Conservation (phyloP, 2,113 vertebrate species). For the Butorides virescens region DNA sequence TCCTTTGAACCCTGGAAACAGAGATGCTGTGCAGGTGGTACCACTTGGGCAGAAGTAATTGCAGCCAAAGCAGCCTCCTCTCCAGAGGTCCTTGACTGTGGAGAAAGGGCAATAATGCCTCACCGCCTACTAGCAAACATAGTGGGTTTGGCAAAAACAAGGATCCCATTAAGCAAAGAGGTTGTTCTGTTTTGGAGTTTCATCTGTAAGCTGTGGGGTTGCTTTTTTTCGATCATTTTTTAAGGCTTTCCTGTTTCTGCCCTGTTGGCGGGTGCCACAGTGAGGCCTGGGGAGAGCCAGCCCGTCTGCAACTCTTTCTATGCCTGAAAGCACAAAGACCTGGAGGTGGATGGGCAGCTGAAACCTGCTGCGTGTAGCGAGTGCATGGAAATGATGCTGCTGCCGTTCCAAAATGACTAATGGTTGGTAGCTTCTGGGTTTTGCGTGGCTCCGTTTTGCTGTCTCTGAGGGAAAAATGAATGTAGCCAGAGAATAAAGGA, state of each 20-base stretch:
- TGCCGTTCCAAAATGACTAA: neutral
- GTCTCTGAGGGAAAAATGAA: neutral
- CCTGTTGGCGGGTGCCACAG: neutral
- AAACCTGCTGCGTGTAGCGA: neutral
- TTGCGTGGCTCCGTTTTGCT: neutral
- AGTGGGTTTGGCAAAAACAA: neutral
- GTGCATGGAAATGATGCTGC: neutral
- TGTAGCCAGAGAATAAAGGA: neutral
- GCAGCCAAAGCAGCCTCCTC: constrained; percentile 13
- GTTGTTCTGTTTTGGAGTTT: neutral
- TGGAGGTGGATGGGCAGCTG: neutral
- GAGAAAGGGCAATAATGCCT: constrained; percentile 24
- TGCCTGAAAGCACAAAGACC: neutral
- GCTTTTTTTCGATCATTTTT: neutral
- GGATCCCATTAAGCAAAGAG: neutral
- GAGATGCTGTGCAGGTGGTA: constrained; percentile 3
- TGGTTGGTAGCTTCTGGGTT: neutral
- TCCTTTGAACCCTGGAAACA: neutral
- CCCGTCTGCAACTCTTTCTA: neutral
- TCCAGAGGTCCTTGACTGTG: neutral
- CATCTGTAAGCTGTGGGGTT: neutral
- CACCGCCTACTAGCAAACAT: neutral
- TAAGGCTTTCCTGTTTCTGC: neutral
- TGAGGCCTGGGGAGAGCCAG: neutral
- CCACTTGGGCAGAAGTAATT: neutral